Percentiles rank a stretch among this genome's conserved stretches.
These are phyloP conservation scores for Galeopterus variegatus DNA, from an alignment of 2,113 vertebrate genomes.

Conservation along the genomic window DNA sequence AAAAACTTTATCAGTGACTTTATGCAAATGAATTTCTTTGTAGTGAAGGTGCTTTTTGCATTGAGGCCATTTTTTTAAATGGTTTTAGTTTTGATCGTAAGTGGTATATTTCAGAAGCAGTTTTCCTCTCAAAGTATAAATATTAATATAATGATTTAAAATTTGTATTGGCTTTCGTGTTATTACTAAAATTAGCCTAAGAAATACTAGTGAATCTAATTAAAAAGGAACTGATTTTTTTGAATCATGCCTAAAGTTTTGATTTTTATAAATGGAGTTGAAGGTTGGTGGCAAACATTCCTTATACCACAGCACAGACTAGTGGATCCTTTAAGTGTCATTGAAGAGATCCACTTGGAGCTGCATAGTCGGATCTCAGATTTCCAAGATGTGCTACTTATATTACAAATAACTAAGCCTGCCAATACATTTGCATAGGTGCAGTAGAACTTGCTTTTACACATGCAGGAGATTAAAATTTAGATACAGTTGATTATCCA, in stretches of 20 bases:
- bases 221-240: constrained; percentile 76
- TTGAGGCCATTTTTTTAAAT: constrained; percentile 70
- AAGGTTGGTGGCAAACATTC: constrained; percentile 71
- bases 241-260: constrained; percentile 78
- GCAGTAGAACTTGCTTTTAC: not conserved
- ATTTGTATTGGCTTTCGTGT: constrained; percentile 61
- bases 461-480: not conserved
- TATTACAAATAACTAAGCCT: not conserved
- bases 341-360: constrained; percentile 51
- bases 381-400: constrained; percentile 69
- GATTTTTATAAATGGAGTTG: constrained; percentile 55
- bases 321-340: constrained; percentile 83
- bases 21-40: constrained; percentile 78
- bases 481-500: not conserved
- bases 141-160: constrained; percentile 82
- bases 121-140: constrained; percentile 82
- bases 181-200: constrained; percentile 82
- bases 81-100: constrained; percentile 79
- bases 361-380: not conserved
- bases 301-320: constrained; percentile 90
- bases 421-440: not conserved
- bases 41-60: constrained; percentile 74
- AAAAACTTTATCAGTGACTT: constrained; percentile 63
- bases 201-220: constrained; percentile 79
- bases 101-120: constrained; percentile 73